Evolutionary conservation across 1,140 invertebrate genomes (phyloP), one percentile per base, ranked within the genome.

Genomic region (Eueides isabella): DNA sequence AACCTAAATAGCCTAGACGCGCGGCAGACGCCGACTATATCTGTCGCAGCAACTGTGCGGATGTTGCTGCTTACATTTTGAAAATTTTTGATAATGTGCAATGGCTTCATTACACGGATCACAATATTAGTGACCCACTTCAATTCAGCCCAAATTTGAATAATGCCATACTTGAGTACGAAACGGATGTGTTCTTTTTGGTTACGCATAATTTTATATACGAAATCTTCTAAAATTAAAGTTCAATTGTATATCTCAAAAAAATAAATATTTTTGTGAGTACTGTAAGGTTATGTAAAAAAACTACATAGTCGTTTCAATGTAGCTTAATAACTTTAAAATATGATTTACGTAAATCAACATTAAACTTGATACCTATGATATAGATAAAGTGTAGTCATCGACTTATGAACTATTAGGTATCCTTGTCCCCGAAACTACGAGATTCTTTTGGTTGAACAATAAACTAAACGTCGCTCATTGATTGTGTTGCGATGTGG

Each of bases 1-100:
- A 87, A 84, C 82, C 82, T 85, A 90, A 92, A 92, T 92, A 92
- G 86, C 89, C 88, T 91, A 92, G 91, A 92, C 91, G 87, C 85
- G 83, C 73, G 80, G 83, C 90, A 92, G 91, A 92, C 91, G 82
- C 78, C 75, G 72, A 85, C 86, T 92, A 92, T 85, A 92, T 91
- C 84, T 81, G 89, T 86, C 85, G 79, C 82, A 66, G 85, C 78
- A 80, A 88, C 84, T 68, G 76, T 76, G 76, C 23, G 30, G 16
- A 41, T 55, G 67, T 61, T 12, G 3, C 23, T 63, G 55, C 41
- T 69, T 62, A 64, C 63, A 74, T 74, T 74, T 69, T 61, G 41
- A 74, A 48, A 79, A 77, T 55, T 64, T n/a, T 30, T 19, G 19
- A n/a, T 4, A 11, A 12, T 19, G 44, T 48, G 5, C 5, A 23